phyloP scores from a whole-genome alignment of 2,113 vertebrate species.

The Sebastes fasciatus region DNA sequence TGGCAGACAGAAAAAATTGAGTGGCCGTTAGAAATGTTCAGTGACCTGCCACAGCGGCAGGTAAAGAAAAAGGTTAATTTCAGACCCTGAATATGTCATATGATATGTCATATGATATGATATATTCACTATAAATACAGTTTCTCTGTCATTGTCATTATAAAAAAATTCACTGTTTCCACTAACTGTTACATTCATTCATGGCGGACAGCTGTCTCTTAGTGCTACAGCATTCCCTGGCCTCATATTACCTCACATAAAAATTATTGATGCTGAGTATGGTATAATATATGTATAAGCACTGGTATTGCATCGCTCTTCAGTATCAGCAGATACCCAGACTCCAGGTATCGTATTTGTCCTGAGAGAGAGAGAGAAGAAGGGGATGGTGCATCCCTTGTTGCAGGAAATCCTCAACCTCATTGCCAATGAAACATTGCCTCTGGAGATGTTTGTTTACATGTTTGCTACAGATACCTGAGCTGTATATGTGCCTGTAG shows the following conservation, averaged over 20 bases:
- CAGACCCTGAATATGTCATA: too few relatives aligned
- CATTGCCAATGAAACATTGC: background rate
- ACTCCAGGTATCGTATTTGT: background rate
- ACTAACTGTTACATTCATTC: background rate
- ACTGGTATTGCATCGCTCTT: background rate
- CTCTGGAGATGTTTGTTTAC: slow-evolving; percentile 5
- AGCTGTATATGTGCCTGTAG: slow-evolving; percentile 11
- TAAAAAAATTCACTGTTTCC: background rate
- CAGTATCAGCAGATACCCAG: background rate
- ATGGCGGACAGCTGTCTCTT: too few relatives aligned
- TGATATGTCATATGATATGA: background rate
- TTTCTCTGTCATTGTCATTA: background rate
- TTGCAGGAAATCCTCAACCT: background rate
- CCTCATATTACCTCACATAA: too few relatives aligned
- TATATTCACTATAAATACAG: background rate
- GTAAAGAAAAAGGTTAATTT: too few relatives aligned
- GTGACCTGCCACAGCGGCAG: too few relatives aligned
- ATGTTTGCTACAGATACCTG: slow-evolving; percentile 5
- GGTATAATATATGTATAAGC: background rate
- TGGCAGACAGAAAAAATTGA: too few relatives aligned
- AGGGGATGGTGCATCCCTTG: background rate
- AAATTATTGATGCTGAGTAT: background rate
- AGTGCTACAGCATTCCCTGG: too few relatives aligned
- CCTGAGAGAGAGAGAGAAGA: background rate
- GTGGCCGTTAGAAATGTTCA: too few relatives aligned